Evolutionary conservation across 2,797 vertebrate genomes (phyloP).

Genomic region (Lacerta bilineata): DNA sequence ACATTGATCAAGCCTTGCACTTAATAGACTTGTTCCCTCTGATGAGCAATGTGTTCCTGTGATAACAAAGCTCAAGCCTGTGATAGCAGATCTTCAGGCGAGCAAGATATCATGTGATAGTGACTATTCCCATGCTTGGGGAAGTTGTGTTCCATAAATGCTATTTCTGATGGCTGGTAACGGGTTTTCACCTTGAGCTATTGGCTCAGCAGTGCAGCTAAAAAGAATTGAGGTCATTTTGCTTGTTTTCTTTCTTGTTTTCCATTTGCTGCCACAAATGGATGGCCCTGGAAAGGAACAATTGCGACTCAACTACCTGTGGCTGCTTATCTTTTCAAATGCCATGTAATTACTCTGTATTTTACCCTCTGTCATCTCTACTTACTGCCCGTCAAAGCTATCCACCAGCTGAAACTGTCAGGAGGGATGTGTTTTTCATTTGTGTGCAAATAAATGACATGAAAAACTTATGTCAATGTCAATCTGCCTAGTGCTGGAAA

Average conservation of each 20-base stretch:
- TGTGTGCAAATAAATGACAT: conserved; percentile 26
- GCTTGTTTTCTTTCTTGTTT: conserved; percentile 25
- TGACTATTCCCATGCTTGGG: background rate
- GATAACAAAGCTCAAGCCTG: conserved; percentile 8
- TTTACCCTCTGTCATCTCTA: conserved; percentile 37
- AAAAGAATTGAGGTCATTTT: conserved; percentile 23
- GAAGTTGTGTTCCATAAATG: conserved; percentile 9
- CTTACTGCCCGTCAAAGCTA: conserved; percentile 37
- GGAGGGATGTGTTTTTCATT: conserved; percentile 34
- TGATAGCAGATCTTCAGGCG: conserved; percentile 2
- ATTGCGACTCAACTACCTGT: background rate
- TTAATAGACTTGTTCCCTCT: background rate
- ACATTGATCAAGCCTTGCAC: background rate
- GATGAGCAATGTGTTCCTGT: background rate
- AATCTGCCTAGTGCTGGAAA: conserved; percentile 15
- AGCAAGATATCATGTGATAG: background rate
- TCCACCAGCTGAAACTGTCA: conserved; percentile 37
- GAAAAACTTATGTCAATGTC: conserved; percentile 9
- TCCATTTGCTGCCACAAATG: background rate
- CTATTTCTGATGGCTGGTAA: background rate
- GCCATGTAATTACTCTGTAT: background rate
- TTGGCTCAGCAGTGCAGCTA: background rate
- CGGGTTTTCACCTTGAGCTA: background rate
- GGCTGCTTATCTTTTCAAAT: conserved; percentile 22
- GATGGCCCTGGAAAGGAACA: background rate